Base-by-base conservation (phyloP, 2,888 invertebrate genomes). In the Chloromyia formosa region DNA sequence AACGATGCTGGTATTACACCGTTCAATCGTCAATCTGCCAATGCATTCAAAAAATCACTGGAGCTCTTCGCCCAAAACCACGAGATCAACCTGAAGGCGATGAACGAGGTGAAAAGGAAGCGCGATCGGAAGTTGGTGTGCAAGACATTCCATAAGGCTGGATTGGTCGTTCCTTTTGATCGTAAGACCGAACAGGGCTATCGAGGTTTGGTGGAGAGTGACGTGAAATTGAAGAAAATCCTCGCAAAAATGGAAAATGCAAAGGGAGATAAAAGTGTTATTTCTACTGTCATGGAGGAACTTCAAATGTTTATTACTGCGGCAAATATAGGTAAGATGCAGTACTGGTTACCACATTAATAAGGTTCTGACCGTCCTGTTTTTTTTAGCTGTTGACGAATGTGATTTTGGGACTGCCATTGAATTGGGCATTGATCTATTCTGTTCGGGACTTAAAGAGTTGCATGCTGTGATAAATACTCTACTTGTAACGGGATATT, bases 331-430 rank as follows among this genome's bases (percentile, higher is more conserved):
- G 78, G 78, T 79, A 75, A 10, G 45, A 18, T 14, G n/a, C n/a
- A n/a, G n/a, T n/a, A n/a, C n/a, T n/a, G n/a, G n/a, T n/a, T n/a
- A 2, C 16, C 16, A n/a, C 27, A 5, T 35, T 12, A 9, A 56
- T 35, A 35, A 35, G 7, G 27, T 35, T 49, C 49, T 49, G 12
- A 49, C 10, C 10, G 2, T 49, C 12, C 49, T 49, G 3, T 49
- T 69, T 16, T 16, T 58, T 35, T 69, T 82, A 75, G 98, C 97
- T 0, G 91, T 94, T 74, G 98, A 98, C 82, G 98, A 98, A 84
- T 93, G 94, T 82, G 97, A 98, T 84, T 97, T 96, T 85, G 98
- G 97, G 0, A 96, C 95, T 73, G 93, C 95, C 0, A 84, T 98
- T 1, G 97, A 98, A 84, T 87, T 94, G 49, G 97, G 96, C 0